These are phyloP conservation scores for Episyrphus balteatus DNA, from an alignment of 1,140 invertebrate species.

Conservation along the genomic window DNA sequence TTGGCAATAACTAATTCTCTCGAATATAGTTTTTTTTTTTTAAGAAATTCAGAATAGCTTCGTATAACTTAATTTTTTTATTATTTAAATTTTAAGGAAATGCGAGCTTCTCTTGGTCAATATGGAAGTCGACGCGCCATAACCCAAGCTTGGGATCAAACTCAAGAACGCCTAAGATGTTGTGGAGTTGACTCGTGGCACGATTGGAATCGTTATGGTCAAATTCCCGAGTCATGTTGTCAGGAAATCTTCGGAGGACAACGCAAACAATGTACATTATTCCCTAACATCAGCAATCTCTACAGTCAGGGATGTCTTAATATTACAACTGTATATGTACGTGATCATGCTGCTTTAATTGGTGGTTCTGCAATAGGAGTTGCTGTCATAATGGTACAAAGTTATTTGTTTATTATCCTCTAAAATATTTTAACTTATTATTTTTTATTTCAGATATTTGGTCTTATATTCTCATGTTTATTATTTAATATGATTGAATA, in stretches of 20 bases:
- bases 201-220: constrained; percentile 69
- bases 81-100: too few species aligned
- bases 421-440: constrained; percentile 6
- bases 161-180: constrained; percentile 68
- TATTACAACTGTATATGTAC: constrained; percentile 55
- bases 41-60: too few species aligned
- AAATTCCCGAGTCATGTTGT: constrained; percentile 70
- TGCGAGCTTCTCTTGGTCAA: constrained; percentile 60
- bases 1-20: too few species aligned
- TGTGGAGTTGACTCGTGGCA: constrained; percentile 64
- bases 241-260: constrained; percentile 51
- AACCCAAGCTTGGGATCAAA: constrained; percentile 71
- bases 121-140: constrained; percentile 56
- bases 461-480: constrained; percentile 59
- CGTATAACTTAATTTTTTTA: too few species aligned
- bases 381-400: constrained; percentile 56
- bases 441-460: constrained; percentile 41
- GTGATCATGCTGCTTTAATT: constrained; percentile 65
- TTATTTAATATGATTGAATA: constrained; percentile 63
- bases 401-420: constrained; percentile 4
- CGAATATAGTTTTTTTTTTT: too few species aligned
- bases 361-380: constrained; percentile 71
- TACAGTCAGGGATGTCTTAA: constrained; percentile 62
- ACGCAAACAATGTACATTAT: constrained; percentile 52
- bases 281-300: constrained; percentile 49